Conservation (phyloP, 2,888 invertebrate species). For the Antitype chi region DNA sequence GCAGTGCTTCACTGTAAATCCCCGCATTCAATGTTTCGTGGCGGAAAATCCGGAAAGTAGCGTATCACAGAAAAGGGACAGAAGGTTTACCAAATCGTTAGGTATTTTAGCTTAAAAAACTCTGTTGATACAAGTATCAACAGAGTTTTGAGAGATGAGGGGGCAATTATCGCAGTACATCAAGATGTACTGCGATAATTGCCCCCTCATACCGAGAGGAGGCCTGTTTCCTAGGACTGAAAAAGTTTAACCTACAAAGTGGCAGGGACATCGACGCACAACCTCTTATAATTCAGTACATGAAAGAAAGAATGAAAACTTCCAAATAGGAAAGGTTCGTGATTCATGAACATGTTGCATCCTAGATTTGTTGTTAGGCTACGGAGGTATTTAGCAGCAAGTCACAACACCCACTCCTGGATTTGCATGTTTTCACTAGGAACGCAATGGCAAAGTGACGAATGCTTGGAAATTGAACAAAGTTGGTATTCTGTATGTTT, state of each 20-base stretch:
- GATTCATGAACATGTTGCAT: not conserved
- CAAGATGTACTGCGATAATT: too few relatives aligned
- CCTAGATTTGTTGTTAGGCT: not conserved
- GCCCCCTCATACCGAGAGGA: not conserved
- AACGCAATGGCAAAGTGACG: not conserved
- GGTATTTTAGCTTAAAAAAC: not conserved
- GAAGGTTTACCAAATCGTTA: constrained; percentile 17
- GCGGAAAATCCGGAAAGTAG: constrained; percentile 26
- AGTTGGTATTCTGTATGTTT: constrained; percentile 26
- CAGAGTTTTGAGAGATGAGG: too few relatives aligned
- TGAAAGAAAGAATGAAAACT: too few relatives aligned
- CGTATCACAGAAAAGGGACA: not conserved
- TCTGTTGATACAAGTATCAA: not conserved
- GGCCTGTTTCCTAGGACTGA: not conserved
- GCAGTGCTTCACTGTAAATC: constrained; percentile 73
- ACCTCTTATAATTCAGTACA: too few relatives aligned
- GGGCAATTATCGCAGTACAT: too few relatives aligned
- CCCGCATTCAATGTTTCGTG: constrained; percentile 72
- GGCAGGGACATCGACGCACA: too few relatives aligned
- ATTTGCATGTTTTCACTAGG: not conserved
- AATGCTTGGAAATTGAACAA: not conserved
- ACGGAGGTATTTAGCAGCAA: not conserved
- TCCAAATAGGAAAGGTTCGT: not conserved
- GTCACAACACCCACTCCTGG: not conserved
- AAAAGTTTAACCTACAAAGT: too few relatives aligned